These are phyloP conservation scores for Sebastes kiyomatsui DNA, from an alignment of 2,797 vertebrate species.

Conservation along the genomic window DNA sequence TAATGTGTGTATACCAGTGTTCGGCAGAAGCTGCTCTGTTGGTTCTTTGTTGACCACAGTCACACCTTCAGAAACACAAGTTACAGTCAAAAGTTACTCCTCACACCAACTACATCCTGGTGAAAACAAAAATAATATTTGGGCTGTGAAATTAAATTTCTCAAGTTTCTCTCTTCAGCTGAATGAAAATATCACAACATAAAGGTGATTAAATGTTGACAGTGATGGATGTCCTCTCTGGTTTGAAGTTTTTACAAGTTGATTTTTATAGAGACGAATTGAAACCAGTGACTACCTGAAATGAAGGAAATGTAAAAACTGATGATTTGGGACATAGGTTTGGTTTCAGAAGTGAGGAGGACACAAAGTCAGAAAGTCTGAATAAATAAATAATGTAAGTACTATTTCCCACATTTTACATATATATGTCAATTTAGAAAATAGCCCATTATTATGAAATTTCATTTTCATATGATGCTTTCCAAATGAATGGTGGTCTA, in stretches of 20 bases:
- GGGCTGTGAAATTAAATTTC: not conserved
- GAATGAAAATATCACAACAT: not conserved
- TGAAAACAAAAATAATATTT: not conserved
- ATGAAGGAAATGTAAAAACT: not conserved
- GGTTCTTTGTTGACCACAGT: conserved; percentile 53
- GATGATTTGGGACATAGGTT: not conserved
- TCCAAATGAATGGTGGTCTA: not conserved
- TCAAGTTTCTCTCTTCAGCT: not conserved
- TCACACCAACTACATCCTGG: not conserved
- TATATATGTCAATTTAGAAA: not conserved
- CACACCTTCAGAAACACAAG: conserved; percentile 64
- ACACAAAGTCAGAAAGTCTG: not conserved
- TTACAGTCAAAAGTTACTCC: not conserved
- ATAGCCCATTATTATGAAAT: not conserved
- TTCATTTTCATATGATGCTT: not conserved
- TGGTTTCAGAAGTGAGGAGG: not conserved
- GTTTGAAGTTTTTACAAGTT: too few relatives aligned
- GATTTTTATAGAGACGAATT: not conserved
- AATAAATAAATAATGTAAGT: not conserved
- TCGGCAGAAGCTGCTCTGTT: conserved; percentile 17
- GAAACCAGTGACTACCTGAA: not conserved
- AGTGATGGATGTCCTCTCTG: not conserved
- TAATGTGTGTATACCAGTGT: conserved; percentile 6
- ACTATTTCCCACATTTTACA: not conserved
- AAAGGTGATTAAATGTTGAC: not conserved